A percentile compares a stretch with the other conserved stretches of the same genome.
These are phyloP conservation scores for Drosophila cracens DNA, from an alignment of 2,888 invertebrate genomes.

Conservation along the genomic window DNA sequence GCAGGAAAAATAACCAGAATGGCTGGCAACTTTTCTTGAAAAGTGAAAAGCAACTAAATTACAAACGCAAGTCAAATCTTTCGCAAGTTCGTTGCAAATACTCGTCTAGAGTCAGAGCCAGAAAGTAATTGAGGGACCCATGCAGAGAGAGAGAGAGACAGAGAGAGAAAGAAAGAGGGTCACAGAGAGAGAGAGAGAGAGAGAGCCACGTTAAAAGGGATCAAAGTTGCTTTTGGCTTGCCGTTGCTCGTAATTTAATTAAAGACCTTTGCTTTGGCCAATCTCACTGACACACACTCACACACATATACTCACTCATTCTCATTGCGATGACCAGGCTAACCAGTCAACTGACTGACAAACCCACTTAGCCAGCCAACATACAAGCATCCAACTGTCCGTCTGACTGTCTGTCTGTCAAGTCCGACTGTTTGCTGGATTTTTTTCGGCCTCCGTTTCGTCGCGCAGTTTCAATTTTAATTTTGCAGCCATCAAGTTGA, in stretches of 20 bases:
- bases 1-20: constrained; percentile 8
- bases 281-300: constrained; percentile 4
- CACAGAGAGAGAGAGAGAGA: neutral
- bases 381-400: constrained; percentile 19
- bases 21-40: constrained; percentile 50
- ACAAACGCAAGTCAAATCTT: constrained; percentile 75
- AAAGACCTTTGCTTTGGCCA: constrained; percentile 70
- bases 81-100: constrained; percentile 42
- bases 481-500: constrained; percentile 69
- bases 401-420: constrained; percentile 18
- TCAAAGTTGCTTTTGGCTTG: constrained; percentile 77
- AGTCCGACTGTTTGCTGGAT: constrained; percentile 17
- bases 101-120: constrained; percentile 10
- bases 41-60: constrained; percentile 69
- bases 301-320: neutral
- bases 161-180: neutral
- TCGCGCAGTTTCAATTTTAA: constrained; percentile 73
- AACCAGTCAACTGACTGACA: constrained; percentile 42
- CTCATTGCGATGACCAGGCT: constrained; percentile 30
- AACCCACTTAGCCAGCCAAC: constrained; percentile 42
- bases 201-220: constrained; percentile 65
- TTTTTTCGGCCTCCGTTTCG: constrained; percentile 34
- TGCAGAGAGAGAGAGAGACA: constrained; percentile 6
- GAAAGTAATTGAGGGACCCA: constrained; percentile 17
- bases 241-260: constrained; percentile 73